phyloP scores from a whole-genome alignment of 1,140 invertebrate species.

The Thalassaphorura encarpata region DNA sequence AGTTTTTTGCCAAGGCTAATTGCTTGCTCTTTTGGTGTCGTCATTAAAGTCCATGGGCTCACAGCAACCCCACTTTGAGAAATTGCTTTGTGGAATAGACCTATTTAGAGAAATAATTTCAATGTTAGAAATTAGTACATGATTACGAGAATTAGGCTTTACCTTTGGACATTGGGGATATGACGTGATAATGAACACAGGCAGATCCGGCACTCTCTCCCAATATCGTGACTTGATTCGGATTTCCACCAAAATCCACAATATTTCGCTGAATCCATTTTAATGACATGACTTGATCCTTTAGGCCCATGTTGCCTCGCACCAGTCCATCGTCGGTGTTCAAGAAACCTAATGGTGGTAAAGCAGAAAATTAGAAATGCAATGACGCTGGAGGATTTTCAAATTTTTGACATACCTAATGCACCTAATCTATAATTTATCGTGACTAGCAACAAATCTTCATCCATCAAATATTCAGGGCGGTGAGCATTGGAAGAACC shows the following conservation, averaged over 20 bases:
- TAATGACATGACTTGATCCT: slow-evolving; percentile 44
- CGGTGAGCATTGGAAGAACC: neutral
- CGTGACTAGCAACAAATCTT: neutral
- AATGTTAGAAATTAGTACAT: too few species aligned
- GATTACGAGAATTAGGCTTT: too few species aligned
- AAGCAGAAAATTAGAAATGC: too few species aligned
- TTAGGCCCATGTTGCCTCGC: slow-evolving; percentile 20
- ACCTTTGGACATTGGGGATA: slow-evolving; percentile 39
- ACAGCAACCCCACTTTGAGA: slow-evolving; percentile 23
- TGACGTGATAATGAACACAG: slow-evolving; percentile 45
- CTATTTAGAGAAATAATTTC: neutral
- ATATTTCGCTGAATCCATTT: slow-evolving; percentile 44
- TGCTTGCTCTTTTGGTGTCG: slow-evolving; percentile 37
- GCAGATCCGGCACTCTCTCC: slow-evolving; percentile 39
- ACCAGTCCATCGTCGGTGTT: slow-evolving; percentile 37
- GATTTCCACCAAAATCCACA: slow-evolving; percentile 47
- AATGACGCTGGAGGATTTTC: too few species aligned
- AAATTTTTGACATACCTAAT: too few species aligned
- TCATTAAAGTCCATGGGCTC: slow-evolving; percentile 30
- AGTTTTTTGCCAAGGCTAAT: slow-evolving; percentile 30
- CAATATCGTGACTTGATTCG: slow-evolving; percentile 46
- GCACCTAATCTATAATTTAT: neutral
- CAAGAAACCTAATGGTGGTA: slow-evolving; percentile 37
- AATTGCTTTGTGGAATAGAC: slow-evolving; percentile 27
- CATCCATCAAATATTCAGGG: neutral